A percentile compares a stretch with the other conserved stretches of the same genome.
Conservation (phyloP, 2,113 vertebrate genomes). For the Sprattus sprattus region DNA sequence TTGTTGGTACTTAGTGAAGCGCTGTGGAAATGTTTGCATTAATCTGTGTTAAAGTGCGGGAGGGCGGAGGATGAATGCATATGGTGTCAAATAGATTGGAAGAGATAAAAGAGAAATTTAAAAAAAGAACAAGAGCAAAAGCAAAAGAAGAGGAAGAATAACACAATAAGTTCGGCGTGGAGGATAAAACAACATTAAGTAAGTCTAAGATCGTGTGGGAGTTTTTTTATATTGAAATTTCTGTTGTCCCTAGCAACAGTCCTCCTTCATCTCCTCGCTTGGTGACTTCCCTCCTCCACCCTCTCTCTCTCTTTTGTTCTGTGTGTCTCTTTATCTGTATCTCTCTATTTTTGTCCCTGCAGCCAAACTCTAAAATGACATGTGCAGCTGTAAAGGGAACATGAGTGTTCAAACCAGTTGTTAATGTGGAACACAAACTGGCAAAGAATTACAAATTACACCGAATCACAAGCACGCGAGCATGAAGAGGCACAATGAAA, state of each 20-base stretch:
- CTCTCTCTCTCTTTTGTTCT: conserved; percentile 28
- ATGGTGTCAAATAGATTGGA: not conserved
- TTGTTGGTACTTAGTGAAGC: not conserved
- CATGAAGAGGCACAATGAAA: not conserved
- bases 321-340: conserved; percentile 10
- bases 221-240: conserved; percentile 37
- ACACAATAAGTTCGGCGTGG: conserved; percentile 32
- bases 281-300: conserved; percentile 7
- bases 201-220: conserved; percentile 48
- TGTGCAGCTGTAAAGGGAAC: not conserved
- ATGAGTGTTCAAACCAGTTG: not conserved
- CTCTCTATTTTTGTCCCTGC: conserved; percentile 2
- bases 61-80: not conserved
- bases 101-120: conserved; percentile 13
- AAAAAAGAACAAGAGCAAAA: not conserved
- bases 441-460: not conserved
- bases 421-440: not conserved
- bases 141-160: not conserved
- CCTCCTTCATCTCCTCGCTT: not conserved
- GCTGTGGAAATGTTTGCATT: conserved; percentile 17
- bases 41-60: conserved; percentile 15
- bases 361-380: not conserved
- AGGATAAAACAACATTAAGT: conserved; percentile 21
- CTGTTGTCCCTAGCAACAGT: conserved; percentile 52
- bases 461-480: not conserved